phyloP scores from a whole-genome alignment of 2,888 invertebrate species.

The Pimpla rufipes region DNA sequence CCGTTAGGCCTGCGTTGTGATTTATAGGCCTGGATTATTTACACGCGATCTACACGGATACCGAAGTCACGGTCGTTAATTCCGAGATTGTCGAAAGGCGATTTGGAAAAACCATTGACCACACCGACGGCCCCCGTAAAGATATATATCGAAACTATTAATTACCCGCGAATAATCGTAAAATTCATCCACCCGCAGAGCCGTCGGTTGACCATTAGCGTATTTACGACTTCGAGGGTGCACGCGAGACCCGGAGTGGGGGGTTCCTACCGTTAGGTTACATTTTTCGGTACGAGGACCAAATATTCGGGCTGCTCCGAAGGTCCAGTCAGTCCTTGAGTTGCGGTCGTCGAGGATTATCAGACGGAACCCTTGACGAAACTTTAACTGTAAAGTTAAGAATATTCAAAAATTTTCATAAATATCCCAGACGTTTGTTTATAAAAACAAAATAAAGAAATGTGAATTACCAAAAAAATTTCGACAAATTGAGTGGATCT shows the following conservation, averaged over 20 bases:
- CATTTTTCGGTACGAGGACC: conserved; percentile 1
- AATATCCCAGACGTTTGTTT: not conserved
- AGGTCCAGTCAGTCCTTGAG: conserved; percentile 46
- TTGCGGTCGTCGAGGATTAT: conserved; percentile 56
- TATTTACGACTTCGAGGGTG: conserved; percentile 45
- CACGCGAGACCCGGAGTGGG: not conserved
- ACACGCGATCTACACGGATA: too few species aligned
- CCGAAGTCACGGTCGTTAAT: too few species aligned
- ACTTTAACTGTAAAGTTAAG: not conserved
- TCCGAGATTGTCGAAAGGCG: not conserved
- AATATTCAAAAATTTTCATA: not conserved
- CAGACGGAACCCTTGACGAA: conserved; percentile 6
- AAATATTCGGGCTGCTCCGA: conserved; percentile 1
- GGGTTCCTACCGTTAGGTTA: conserved; percentile 19
- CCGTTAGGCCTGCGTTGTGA: too few species aligned
- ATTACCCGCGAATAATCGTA: conserved; percentile 70
- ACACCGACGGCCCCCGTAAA: not conserved
- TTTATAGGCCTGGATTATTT: too few species aligned
- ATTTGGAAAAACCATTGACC: not conserved
- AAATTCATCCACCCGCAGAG: conserved; percentile 53
- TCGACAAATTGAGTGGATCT: not conserved
- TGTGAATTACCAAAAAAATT: not conserved
- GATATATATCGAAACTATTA: conserved; percentile 23
- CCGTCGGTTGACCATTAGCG: conserved; percentile 27
- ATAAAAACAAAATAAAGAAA: not conserved